Evolutionary conservation across 2,797 vertebrate species (phyloP), one percentile per base, ranked within the genome.

Genomic region (Oophaga sylvatica): DNA sequence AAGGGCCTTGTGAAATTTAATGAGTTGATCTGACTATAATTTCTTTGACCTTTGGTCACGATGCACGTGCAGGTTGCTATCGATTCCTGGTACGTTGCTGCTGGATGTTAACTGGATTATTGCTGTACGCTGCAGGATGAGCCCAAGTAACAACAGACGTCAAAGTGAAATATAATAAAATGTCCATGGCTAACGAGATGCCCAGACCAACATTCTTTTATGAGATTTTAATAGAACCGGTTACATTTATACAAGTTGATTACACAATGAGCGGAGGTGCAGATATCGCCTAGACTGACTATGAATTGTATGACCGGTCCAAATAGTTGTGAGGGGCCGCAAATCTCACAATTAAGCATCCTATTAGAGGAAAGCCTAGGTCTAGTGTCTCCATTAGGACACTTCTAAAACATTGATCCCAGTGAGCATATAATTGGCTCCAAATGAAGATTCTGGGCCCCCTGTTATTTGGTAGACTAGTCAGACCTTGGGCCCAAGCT

Each of bases 21-120:
- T 76, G 83, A 59, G 48, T 45, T 56, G 45, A n/a, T 56, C 70
- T 73, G 9, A 45, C 67, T 60, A 57, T 83, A 70, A 83, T 73
- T 73, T 73, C 67, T 83, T 73, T 83, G 81, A 83, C 81, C 81
- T 83, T 83, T 83, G 81, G 65, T 60, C 53, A 60, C 4, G 29
- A 41, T 73, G 19, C 81, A 62, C 16, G 16, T 26, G 71, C 29
- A 7, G 71, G 59, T 17, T 53, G 71, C 15, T 45, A 84, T 84
- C 62, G 83, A 84, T 84, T 29, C 20, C 35, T 62, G 22, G 59
- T 53, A 45, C 60, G 35, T 41, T 41, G 8, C n/a, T n/a, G 70
- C 57, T 45, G 70, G 20, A 62, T 62, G 57, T 26, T 84, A 84
- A 73, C 31, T 48, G 68, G 68, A 76, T 60, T 84, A 84, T 76